Conservation (phyloP, 2,888 invertebrate species). For the Dasypolia templi region DNA sequence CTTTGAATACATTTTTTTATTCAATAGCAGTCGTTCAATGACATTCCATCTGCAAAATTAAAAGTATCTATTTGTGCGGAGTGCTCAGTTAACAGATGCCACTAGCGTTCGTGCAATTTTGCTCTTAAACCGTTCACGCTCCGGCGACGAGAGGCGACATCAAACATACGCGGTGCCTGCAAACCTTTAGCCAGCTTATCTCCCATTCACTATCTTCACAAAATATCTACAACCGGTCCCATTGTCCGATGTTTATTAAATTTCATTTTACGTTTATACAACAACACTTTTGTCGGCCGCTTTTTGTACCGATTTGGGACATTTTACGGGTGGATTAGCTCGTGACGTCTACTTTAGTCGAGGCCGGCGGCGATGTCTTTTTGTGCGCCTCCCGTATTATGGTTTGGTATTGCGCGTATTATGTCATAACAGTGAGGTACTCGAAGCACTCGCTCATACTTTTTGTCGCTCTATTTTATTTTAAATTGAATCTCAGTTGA, state of each 20-base stretch:
- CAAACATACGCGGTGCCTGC: slow-evolving; percentile 87
- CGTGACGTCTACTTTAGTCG: slow-evolving; percentile 85
- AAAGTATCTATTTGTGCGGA: slow-evolving; percentile 86
- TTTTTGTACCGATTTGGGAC: slow-evolving; percentile 89
- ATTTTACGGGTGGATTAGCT: slow-evolving; percentile 89
- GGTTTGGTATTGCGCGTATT: slow-evolving; percentile 89
- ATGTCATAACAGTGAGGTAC: slow-evolving; percentile 90
- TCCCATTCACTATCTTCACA: slow-evolving; percentile 88
- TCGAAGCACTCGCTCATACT: slow-evolving; percentile 78
- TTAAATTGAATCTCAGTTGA: slow-evolving; percentile 88
- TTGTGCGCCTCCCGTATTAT: slow-evolving; percentile 84
- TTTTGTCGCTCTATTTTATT: slow-evolving; percentile 84
- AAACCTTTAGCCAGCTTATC: slow-evolving; percentile 90
- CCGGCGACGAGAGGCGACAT: slow-evolving; percentile 88
- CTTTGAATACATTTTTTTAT: slow-evolving; percentile 71
- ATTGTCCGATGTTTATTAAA: slow-evolving; percentile 90
- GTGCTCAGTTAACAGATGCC: slow-evolving; percentile 88
- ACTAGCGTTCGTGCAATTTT: slow-evolving; percentile 87
- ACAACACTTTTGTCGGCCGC: slow-evolving; percentile 89
- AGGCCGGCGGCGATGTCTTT: slow-evolving; percentile 85
- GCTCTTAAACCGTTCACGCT: slow-evolving; percentile 89
- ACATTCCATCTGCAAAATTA: slow-evolving; percentile 89
- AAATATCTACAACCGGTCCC: slow-evolving; percentile 84
- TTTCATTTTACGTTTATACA: slow-evolving; percentile 90
- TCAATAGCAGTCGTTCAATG: slow-evolving; percentile 72